phyloP scores from a whole-genome alignment of 2,113 vertebrate species.

The Caloenas nicobarica region DNA sequence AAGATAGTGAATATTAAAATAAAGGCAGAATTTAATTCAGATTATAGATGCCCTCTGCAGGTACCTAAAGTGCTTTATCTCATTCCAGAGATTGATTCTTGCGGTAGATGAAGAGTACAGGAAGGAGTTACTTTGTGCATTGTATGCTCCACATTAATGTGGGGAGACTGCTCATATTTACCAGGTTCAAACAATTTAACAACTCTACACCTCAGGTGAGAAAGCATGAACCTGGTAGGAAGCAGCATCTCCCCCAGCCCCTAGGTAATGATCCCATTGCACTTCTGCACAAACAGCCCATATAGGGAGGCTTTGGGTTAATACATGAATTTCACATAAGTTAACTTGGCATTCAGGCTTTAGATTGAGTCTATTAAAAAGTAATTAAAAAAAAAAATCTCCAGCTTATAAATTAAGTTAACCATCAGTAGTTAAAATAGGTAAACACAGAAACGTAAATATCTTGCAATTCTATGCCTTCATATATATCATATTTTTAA shows the following conservation, averaged over 20 bases:
- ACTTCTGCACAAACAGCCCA: not conserved
- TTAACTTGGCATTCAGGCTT: not conserved
- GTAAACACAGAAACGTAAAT: not conserved
- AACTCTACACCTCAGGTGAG: not conserved
- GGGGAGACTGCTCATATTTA: not conserved
- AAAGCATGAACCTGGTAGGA: not conserved
- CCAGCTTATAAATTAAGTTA: not conserved
- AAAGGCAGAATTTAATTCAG: not conserved
- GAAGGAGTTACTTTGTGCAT: not conserved
- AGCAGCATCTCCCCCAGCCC: not conserved
- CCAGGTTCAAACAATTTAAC: not conserved
- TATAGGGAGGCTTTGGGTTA: not conserved
- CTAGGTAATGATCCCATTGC: too few species aligned
- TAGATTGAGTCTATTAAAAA: not conserved
- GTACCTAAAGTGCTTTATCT: not conserved
- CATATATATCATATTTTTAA: not conserved
- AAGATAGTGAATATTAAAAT: not conserved
- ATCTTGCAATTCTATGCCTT: not conserved
- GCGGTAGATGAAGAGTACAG: not conserved
- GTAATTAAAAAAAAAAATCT: not conserved
- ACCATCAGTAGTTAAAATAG: not conserved
- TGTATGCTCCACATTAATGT: not conserved
- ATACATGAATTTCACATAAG: not conserved
- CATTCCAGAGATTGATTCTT: not conserved
- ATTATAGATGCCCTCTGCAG: not conserved